Percentiles rank a stretch among this genome's conserved stretches.
phyloP scores from a whole-genome alignment of 2,113 vertebrate genomes.

The Pygoscelis adeliae region DNA sequence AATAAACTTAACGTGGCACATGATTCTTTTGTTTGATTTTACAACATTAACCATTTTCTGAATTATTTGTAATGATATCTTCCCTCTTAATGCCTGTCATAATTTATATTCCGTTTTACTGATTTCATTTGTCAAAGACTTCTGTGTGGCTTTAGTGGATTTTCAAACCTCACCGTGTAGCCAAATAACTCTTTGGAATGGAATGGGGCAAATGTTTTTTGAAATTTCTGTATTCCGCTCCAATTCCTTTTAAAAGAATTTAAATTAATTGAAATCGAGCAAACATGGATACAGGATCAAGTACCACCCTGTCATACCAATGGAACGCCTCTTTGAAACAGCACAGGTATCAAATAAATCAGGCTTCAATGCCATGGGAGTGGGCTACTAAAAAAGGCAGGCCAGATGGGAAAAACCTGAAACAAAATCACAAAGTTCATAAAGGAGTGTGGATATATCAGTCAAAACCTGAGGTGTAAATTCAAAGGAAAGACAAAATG shows the following conservation, averaged over 20 bases:
- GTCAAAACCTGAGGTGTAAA: neutral
- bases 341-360: neutral
- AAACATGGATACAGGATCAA: neutral
- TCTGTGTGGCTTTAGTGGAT: neutral
- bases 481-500: neutral
- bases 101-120: neutral
- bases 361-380: neutral
- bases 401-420: neutral
- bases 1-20: neutral
- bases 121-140: neutral
- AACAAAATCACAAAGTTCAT: neutral
- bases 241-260: neutral
- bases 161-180: neutral
- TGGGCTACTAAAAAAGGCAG: neutral
- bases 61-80: neutral
- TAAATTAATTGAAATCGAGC: neutral
- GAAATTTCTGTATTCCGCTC: neutral
- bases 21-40: neutral
- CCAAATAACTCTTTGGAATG: neutral
- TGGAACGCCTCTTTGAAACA: neutral
- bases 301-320: neutral
- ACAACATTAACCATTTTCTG: neutral
- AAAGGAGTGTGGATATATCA: neutral
- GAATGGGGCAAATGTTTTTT: neutral
- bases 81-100: neutral